Evolutionary conservation across 2,888 invertebrate species (phyloP), one percentile per base, ranked within the genome.

Genomic region (Phortica magna): DNA sequence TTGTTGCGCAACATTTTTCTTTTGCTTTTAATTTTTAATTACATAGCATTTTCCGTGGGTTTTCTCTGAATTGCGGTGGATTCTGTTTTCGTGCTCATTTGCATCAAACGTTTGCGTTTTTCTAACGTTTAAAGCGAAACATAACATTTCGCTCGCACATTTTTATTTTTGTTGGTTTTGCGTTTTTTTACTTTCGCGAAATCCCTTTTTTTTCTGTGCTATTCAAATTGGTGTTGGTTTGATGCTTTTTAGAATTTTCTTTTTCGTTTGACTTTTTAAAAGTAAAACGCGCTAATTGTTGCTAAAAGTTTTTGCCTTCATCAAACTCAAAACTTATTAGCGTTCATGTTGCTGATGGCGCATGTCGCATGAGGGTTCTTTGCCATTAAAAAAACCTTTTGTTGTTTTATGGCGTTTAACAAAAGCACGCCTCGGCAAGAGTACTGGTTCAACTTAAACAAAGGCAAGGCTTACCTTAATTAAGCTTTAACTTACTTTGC

Each of bases 241-340:
- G 31, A 31, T 31, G 2, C 31, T 48, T 0, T 48, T 48, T 48
- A 48, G 2, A 12, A 48, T 48, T 48, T 48, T 48, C 14, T 2
- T 48, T 48, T 48, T 2, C 48, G 48, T 14, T 48, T 48, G 48
- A 14, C 48, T 48, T 48, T 12, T 9, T 14, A 48, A 59, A 59
- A 17, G 59, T 19, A 14, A 59, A 59, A 59, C n/a, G 59, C 19
- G 59, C 17, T 17, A 59, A 59, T 59, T 59, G 59, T 59, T 59
- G 59, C 59, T n/a, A 59, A 59, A 59, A n/a, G 59, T 48, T 48
- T 48, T 2, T 0, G 59, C n/a, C 59, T 4, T n/a, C 59, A 59
- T 59, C 59, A n/a, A 59, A 17, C 59, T 19, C n/a, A 59, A 59
- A 59, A 59, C 59, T 59, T 14, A 59, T 59, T 59, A 59, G 59